Base-by-base conservation (phyloP, 2,888 invertebrate genomes). In the Cecidostiba fungosa region DNA sequence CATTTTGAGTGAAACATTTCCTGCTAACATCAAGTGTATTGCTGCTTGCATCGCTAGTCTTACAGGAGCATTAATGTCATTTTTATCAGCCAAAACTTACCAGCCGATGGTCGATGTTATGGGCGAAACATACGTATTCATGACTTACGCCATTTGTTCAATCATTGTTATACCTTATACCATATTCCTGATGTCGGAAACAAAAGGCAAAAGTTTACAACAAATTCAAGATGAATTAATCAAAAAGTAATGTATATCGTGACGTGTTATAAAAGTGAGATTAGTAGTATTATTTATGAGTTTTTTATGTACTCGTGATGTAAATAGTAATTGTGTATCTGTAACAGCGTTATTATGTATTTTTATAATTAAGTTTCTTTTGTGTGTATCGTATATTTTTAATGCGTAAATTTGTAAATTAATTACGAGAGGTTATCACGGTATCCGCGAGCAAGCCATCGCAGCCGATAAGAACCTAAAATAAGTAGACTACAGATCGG, bases 131-230 rank as follows among this genome's bases (percentile, higher is more conserved):
- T 90, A 90, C 54, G 89, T 91, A 1, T 92, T 91, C 77, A 89
- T 89, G 89, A 82, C 90, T 14, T 90, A 91, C 73, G 89, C 87
- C 1, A 1, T 82, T 10, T 70, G 89, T 32, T 89, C 91, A 81
- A 16, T 78, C 5, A n/a, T 74, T 10, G 78, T 85, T 3, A 70
- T 87, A 23, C 66, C 86, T 1, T 88, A 85, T 54, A 79, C 81
- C 1, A 19, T 88, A 6, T 84, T 78, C 32, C 19, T 78, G 10
- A 54, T 92, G n/a, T 90, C 90, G 5, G 91, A 92, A 80, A 92
- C 92, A 0, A 92, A 90, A 77, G 91, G 91, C 0, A 92, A 91
- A 79, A 90, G 89, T 0, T 77, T 92, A 1, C 88, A 89, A 76
- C 84, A 88, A 69, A 88, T 88, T 59, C 87, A 88, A 72, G 83